Evolutionary conservation across 2,113 vertebrate genomes (phyloP), one percentile per base, ranked within the genome.

Genomic region (Sphaerodactylus townsendi): DNA sequence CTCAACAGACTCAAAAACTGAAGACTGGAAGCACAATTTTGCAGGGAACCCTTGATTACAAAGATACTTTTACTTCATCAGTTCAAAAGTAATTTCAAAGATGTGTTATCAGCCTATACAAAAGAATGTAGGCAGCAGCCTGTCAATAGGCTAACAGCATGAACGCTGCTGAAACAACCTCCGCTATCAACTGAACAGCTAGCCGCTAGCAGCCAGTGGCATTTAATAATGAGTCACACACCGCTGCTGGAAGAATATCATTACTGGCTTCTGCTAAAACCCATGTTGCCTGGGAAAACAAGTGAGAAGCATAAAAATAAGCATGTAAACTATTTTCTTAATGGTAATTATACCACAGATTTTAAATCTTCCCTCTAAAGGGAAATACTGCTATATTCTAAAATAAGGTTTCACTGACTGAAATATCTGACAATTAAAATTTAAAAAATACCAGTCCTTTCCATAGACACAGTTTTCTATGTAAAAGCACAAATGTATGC

Each of bases 81-180:
- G 37, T 83, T 2, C 41, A 0, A n/a, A 85, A 66, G 56, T 0
- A 79, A 82, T 46, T 46, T 62, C 1, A n/a, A 72, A 77, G 78
- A 68, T 23, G 21, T 21, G 44, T 35, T 76, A 90, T 84, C 79
- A 10, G 0, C 56, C 37, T 33, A 1, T 48, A 37, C 73, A 50
- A 68, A 82, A 82, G 72, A 69, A 69, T 4, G 1, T 1, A 75
- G 44, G 79, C 82, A 10, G 81, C 81, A 10, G 5, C 46, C 73
- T 86, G 85, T 87, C 68, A 74, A 10, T 13, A 84, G 48, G 79
- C 79, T 86, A 84, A 82, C 66, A 86, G 86, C 35, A 10, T 4
- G 35, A 56, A 75, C 79, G 81, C 39, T 37, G 81, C 77, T 75
- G 50, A 82, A 90, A 86, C 79, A 89, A 39, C 48, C 46, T 65